Base-by-base conservation (phyloP, 1,140 invertebrate genomes). In the Drosophila elegans region DNA sequence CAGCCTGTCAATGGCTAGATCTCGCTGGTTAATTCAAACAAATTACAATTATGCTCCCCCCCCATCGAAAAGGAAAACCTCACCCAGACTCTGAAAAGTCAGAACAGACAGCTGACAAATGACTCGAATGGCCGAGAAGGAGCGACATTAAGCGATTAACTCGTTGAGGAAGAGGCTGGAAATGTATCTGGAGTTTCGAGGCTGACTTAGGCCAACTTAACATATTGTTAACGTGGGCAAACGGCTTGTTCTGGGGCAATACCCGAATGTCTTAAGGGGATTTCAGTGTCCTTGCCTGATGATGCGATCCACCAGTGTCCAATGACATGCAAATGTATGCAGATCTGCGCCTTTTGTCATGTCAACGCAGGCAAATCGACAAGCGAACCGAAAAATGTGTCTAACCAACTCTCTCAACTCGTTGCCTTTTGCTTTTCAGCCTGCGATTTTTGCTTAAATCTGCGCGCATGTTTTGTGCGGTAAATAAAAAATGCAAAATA, bases 241-340 rank as follows among this genome's bases (percentile, higher is more conserved):
- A 64, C 67, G 71, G 64, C 79, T 68, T 83, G 78, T 80, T 68
- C 66, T 55, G 69, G 53, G 48, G 52, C 67, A 54, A 54, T 64
- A 57, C 48, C 54, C 73, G 53, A 63, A 74, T 82, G 85, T 89
- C 85, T 89, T 89, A 71, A 71, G 78, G 81, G 85, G 85, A 90
- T 89, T 89, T 90, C 64, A 53, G 61, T 89, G 85, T 90, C 85
- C 85, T 89, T 89, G 84, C 81, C 80, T 80, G 85, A 90, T 89
- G 85, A 79, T 78, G 85, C 78, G 77, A 74, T 85, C 57, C 66
- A 54, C 59, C 74, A 49, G 36, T 34, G 55, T 53, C 72, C 83
- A 86, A 90, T 90, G 86, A 88, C 86, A 91, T 91, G 90, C 89
- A 90, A 91, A 91, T 91, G 67, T 91, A 91, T 91, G 89, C 89